Conservation (phyloP, 2,113 vertebrate species). For the Elephantulus edwardii region DNA sequence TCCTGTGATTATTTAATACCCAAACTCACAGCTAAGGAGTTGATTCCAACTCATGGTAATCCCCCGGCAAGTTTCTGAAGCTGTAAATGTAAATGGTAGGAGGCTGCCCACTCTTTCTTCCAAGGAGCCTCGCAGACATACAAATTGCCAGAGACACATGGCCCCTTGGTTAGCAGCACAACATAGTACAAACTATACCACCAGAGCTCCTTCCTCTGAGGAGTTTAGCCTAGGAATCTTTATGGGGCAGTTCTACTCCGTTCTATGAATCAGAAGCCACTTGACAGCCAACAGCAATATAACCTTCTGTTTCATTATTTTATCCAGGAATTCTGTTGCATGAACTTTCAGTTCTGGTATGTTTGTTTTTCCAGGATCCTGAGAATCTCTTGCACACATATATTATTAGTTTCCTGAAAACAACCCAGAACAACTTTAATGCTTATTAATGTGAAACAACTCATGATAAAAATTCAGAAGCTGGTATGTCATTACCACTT, state of each 20-base stretch:
- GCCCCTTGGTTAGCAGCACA: no score
- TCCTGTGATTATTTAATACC: background rate
- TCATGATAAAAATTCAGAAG: background rate
- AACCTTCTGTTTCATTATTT: background rate
- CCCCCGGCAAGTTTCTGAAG: no score
- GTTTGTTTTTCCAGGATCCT: background rate
- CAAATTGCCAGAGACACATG: no score
- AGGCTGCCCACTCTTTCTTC: no score
- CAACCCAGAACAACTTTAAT: background rate
- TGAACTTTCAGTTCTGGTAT: background rate
- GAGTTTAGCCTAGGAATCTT: background rate
- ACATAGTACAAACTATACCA: no score
- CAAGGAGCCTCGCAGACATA: no score
- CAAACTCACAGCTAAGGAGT: no score
- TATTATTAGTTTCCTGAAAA: background rate
- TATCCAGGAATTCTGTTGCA: background rate
- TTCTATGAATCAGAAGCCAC: background rate
- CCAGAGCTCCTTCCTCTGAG: no score
- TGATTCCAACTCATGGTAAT: no score
- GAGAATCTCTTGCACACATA: background rate
- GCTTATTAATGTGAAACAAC: background rate
- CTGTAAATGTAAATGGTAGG: no score
- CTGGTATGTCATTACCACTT: background rate
- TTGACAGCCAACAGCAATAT: background rate
- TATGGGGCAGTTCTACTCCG: background rate